Evolutionary conservation across 2,888 invertebrate species (phyloP).

Genomic region (Patella caerulea): DNA sequence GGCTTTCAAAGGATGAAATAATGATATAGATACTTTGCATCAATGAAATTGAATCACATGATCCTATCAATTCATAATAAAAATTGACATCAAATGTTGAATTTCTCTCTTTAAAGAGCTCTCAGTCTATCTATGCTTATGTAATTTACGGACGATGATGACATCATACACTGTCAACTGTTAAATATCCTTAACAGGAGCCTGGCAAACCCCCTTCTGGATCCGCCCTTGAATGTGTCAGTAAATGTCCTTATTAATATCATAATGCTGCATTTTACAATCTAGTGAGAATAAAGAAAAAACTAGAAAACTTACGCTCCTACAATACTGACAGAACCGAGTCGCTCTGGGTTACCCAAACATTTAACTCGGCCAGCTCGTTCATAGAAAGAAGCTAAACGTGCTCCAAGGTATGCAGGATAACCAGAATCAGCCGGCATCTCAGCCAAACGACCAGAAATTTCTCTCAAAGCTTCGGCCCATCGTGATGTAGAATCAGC

Average conservation of each 20-base stretch:
- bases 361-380: conserved; percentile 98
- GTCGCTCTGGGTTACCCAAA: conserved; percentile 96
- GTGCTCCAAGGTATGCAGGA: conserved; percentile 98
- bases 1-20: no score
- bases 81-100: neutral
- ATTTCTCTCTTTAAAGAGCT: neutral
- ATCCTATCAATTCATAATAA: neutral
- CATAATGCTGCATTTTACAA: no score
- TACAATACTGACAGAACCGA: conserved; percentile 99
- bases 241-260: neutral
- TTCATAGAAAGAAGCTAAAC: conserved; percentile 99
- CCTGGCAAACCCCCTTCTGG: neutral
- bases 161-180: no score
- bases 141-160: no score
- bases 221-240: neutral
- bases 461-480: conserved; percentile 99
- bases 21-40: no score
- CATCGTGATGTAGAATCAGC: conserved; percentile 99
- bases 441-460: conserved; percentile 98
- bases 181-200: no score
- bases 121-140: neutral
- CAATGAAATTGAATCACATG: no score
- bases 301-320: conserved; percentile 80
- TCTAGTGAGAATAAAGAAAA: no score
- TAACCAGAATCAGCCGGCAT: conserved; percentile 98